Conservation (phyloP, 1,140 invertebrate species). For the Laupala kohalensis region DNA sequence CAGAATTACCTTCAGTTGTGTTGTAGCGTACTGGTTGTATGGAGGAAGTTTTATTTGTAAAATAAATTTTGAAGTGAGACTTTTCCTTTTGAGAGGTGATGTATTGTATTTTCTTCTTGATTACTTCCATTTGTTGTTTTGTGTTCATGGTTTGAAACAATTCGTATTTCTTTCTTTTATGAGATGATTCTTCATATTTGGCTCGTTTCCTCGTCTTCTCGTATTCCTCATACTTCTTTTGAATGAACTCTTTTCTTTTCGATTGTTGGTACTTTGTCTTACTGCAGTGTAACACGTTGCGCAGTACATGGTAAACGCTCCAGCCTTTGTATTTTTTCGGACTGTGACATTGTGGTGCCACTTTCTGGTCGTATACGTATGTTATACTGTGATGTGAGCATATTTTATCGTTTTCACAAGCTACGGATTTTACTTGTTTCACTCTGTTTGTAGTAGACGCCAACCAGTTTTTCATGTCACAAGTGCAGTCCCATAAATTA, state of each 20-base stretch:
- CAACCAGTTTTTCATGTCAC: slow-evolving; percentile 48
- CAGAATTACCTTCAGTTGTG: no score
- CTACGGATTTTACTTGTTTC: slow-evolving; percentile 25
- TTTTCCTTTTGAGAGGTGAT: no score
- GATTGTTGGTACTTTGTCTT: background rate
- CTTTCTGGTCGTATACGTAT: slow-evolving; percentile 38
- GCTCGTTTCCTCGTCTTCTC: slow-evolving; percentile 15
- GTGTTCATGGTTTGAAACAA: no score
- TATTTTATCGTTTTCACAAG: slow-evolving; percentile 28
- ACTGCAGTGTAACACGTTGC: slow-evolving; percentile 25
- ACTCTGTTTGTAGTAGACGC: slow-evolving; percentile 31
- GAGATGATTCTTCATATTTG: slow-evolving; percentile 40
- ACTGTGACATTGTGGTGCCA: slow-evolving; percentile 46
- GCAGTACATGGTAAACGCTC: slow-evolving; percentile 43
- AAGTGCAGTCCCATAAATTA: slow-evolving; percentile 58
- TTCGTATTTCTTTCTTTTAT: no score
- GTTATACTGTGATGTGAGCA: slow-evolving; percentile 23
- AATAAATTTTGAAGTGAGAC: no score
- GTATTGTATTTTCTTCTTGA: no score
- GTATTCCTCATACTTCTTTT: slow-evolving; percentile 13
- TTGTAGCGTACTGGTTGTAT: no score
- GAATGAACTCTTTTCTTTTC: slow-evolving; percentile 5
- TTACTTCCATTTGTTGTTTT: no score
- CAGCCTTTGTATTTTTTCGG: slow-evolving; percentile 40
- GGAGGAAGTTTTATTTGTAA: no score